Base-by-base conservation (phyloP, 2,888 invertebrate species). In the Sinodicranocentrus sp. region DNA sequence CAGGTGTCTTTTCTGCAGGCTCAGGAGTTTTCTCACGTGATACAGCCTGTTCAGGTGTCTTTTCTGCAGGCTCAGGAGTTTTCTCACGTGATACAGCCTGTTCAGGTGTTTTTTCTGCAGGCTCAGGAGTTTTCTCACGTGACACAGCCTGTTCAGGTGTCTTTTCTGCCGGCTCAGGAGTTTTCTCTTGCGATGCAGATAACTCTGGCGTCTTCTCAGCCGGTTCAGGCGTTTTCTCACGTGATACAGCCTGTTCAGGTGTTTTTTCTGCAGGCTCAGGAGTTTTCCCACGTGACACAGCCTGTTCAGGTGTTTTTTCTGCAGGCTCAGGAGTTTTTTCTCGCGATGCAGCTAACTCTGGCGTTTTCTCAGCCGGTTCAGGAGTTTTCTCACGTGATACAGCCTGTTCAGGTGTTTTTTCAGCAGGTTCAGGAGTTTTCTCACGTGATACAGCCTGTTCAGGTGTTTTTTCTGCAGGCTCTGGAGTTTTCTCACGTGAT, bases 91-190 rank as follows among this genome's bases (percentile, higher is more conserved):
- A 39, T 39, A 17, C 21, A 39, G 39, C 39, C 28, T 26, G 33
- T 59, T 77, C 67, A 67, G 67, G 54, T 13, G 54, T 67, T 67
- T 25, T 28, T 54, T 71, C 71, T 52, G 48, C 54, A 54, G 21
- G 5, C 28, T 68, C 77, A n/a, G 79, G 79, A 54, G 71, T 65
- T 63, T 72, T 65, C 48, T 72, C 80, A 52, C 65, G 25, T 2
- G 80, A 65, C 23, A 54, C 61, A 8, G 71, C 59, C 28, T 54
- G 28, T 33, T 79, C 70, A 5, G 78, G 70, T 17, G 61, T 71
- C 17, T 61, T 78, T 54, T 71, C 71, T 71, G 44, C 65, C 65
- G 61, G 54, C 76, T 84, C 57, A 59, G 84, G 21, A 17, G 54
- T 19, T 17, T 54, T 54, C 19, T 52, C 52, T 52, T n/a, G 10